These are phyloP conservation scores for Amiota mariae DNA, from an alignment of 2,888 invertebrate species.

Conservation along the genomic window DNA sequence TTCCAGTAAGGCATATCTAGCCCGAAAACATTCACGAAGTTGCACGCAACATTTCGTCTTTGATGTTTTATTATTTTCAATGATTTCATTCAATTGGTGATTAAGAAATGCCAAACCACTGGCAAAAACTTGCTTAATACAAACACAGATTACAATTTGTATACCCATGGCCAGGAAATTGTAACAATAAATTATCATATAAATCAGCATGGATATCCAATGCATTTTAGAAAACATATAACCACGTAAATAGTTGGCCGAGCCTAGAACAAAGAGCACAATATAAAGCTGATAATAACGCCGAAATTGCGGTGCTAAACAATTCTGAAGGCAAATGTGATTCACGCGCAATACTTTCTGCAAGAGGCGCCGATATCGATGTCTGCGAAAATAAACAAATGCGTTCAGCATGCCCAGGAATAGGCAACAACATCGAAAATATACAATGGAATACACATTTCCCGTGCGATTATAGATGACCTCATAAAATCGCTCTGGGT, in stretches of 20 bases:
- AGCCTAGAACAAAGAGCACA: slow-evolving; percentile 31
- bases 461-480: slow-evolving; percentile 49
- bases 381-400: slow-evolving; percentile 46
- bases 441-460: slow-evolving; percentile 49
- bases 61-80: neutral
- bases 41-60: neutral
- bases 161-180: slow-evolving; percentile 44
- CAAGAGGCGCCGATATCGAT: slow-evolving; percentile 42
- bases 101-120: slow-evolving; percentile 42
- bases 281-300: slow-evolving; percentile 43
- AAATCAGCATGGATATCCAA: slow-evolving; percentile 18
- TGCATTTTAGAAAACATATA: slow-evolving; percentile 20
- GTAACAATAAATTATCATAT: slow-evolving; percentile 41
- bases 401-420: slow-evolving; percentile 44
- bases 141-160: slow-evolving; percentile 48
- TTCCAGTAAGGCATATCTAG: slow-evolving; percentile 38
- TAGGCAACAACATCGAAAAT: slow-evolving; percentile 42
- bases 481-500: slow-evolving; percentile 37
- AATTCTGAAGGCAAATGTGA: slow-evolving; percentile 26
- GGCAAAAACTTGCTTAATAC: slow-evolving; percentile 48
- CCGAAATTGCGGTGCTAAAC: slow-evolving; percentile 23
- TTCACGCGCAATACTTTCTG: slow-evolving; percentile 43
- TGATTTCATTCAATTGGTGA: neutral
- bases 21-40: slow-evolving; percentile 21
- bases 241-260: slow-evolving; percentile 43